Evolutionary conservation across 2,797 vertebrate species (phyloP).

Genomic region (Pyrocephalus nanus): DNA sequence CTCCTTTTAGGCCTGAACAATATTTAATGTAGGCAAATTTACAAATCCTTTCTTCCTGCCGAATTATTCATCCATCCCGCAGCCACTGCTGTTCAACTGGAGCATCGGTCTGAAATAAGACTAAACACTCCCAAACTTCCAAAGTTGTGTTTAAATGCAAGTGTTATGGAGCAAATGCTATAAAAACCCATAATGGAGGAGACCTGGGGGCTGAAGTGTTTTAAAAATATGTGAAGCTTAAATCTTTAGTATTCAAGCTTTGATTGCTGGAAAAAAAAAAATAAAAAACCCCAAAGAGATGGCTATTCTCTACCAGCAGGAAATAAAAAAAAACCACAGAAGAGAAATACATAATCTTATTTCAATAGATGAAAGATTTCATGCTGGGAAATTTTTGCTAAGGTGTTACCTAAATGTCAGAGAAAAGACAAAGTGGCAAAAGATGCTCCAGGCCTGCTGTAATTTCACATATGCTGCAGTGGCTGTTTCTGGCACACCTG

Average conservation of each 20-base stretch:
- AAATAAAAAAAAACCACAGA: not conserved
- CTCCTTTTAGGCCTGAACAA: not conserved
- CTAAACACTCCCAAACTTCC: not conserved
- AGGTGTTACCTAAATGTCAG: not conserved
- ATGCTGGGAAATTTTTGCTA: not conserved
- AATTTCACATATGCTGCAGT: not conserved
- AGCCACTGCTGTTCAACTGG: not conserved
- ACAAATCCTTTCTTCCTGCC: not conserved
- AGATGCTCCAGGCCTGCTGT: not conserved
- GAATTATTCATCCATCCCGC: not conserved
- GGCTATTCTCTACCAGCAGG: not conserved
- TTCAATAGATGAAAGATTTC: not conserved
- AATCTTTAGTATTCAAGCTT: not conserved
- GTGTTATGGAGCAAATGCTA: not conserved
- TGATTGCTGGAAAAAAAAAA: not conserved
- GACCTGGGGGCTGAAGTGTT: not conserved
- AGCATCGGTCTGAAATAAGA: not conserved
- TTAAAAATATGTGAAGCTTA: not conserved
- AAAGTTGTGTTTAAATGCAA: not conserved
- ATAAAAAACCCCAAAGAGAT: not conserved
- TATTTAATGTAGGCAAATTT: not conserved
- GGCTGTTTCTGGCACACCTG: not conserved
- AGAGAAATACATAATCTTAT: not conserved
- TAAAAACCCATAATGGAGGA: not conserved
- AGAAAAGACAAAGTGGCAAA: not conserved